phyloP scores from a whole-genome alignment of 2,113 vertebrate genomes.

The Gymnorhina tibicen region DNA sequence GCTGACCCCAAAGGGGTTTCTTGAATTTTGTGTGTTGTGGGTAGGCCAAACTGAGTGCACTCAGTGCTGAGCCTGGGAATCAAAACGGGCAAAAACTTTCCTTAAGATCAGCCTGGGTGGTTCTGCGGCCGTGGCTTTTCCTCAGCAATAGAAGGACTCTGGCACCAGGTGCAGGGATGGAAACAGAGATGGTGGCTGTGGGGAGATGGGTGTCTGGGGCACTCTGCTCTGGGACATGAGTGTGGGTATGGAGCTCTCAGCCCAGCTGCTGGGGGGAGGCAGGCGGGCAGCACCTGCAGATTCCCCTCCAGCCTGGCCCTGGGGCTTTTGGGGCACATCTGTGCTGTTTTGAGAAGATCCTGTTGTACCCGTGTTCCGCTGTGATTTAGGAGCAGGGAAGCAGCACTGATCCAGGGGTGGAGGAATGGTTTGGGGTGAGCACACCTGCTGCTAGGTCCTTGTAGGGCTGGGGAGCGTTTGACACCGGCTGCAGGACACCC shows the following conservation, averaged over 20 bases:
- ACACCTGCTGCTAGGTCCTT: not conserved
- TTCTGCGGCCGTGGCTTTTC: not conserved
- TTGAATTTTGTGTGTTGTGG: not conserved
- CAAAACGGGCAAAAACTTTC: not conserved
- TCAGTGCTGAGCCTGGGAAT: not conserved
- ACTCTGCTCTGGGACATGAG: accelerated
- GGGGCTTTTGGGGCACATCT: not conserved
- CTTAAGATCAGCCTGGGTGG: not conserved
- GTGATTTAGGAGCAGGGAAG: not conserved
- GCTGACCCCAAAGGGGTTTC: not conserved
- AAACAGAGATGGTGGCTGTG: not conserved
- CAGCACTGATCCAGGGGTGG: not conserved
- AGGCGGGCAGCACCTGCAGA: not conserved
- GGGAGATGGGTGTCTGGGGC: not conserved
- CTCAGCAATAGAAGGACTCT: not conserved
- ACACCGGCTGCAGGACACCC: not conserved
- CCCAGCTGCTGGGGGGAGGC: not conserved
- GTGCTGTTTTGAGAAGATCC: not conserved
- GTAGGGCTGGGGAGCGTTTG: not conserved
- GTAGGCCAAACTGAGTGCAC: not conserved
- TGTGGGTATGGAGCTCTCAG: not conserved
- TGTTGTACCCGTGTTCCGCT: accelerated
- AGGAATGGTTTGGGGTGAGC: not conserved
- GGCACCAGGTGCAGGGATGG: accelerated
- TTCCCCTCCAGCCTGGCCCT: not conserved